Conservation (phyloP, 1,140 invertebrate genomes). For the Achroia grisella region DNA sequence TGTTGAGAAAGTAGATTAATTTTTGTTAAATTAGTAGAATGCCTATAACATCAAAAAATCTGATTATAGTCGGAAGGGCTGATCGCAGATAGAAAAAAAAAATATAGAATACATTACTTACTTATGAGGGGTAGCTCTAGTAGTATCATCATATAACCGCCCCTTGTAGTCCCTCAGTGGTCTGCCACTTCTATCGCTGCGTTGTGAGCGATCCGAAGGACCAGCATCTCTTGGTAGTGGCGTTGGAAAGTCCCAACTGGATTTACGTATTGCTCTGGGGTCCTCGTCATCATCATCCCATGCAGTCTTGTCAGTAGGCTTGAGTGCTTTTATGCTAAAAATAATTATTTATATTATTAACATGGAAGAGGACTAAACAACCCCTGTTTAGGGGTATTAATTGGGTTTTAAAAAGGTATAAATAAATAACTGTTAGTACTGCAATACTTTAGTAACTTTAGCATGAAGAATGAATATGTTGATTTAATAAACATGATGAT, state of each 20-base stretch:
- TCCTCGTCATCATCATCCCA: constrained; percentile 96
- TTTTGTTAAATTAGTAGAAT: too few relatives aligned
- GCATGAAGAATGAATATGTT: too few relatives aligned
- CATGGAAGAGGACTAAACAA: too few relatives aligned
- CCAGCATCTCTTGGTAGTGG: constrained; percentile 76
- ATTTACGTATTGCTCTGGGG: constrained; percentile 79
- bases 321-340: constrained; percentile 77
- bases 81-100: too few relatives aligned
- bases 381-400: too few relatives aligned
- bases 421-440: too few relatives aligned
- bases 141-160: constrained; percentile 79
- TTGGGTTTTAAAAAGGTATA: too few relatives aligned
- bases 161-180: constrained; percentile 66
- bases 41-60: too few relatives aligned
- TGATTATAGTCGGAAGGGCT: too few relatives aligned
- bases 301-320: constrained; percentile 82
- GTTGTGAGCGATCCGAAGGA: constrained; percentile 60
- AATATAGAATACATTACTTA: constrained; percentile 34
- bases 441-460: too few relatives aligned
- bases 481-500: too few relatives aligned
- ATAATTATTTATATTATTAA: background rate
- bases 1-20: too few relatives aligned
- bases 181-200: constrained; percentile 38
- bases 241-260: constrained; percentile 95
- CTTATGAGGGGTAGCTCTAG: constrained; percentile 89